Conservation (phyloP, 2,797 vertebrate genomes). For the Rhodeus uyekii region DNA sequence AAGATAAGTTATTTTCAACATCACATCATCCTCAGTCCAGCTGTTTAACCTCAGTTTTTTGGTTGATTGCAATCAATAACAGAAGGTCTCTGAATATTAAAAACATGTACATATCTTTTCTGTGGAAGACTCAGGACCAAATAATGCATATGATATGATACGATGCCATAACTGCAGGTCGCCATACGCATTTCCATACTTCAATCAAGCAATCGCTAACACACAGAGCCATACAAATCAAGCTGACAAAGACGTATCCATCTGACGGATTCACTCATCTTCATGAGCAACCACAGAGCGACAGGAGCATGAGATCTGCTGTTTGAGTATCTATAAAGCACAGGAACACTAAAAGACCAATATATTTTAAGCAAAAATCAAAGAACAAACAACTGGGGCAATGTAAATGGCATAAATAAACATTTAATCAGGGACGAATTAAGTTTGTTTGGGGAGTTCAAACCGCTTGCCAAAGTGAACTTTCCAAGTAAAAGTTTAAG, state of each 20-base stretch:
- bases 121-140: too few species aligned
- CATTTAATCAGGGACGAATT: not conserved
- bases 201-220: not conserved
- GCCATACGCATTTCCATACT: too few species aligned
- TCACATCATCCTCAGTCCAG: too few species aligned
- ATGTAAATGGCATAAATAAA: not conserved
- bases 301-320: too few species aligned
- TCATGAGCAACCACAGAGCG: not conserved
- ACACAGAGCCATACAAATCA: slow-evolving; percentile 2
- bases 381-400: not conserved
- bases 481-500: not conserved
- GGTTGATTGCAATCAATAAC: too few species aligned
- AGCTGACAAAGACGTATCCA: slow-evolving; percentile 21
- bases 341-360: not conserved
- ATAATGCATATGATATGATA: too few species aligned
- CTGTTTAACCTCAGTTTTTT: too few species aligned
- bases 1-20: too few species aligned
- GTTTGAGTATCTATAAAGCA: too few species aligned
- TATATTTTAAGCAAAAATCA: not conserved
- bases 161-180: too few species aligned
- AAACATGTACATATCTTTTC: too few species aligned
- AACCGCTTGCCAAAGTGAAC: not conserved
- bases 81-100: too few species aligned
- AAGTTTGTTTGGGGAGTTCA: not conserved
- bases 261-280: not conserved